Percentiles rank a stretch among this genome's conserved stretches.
Evolutionary conservation across 1,140 invertebrate species (phyloP).

Genomic region (Nixonia krombeini): DNA sequence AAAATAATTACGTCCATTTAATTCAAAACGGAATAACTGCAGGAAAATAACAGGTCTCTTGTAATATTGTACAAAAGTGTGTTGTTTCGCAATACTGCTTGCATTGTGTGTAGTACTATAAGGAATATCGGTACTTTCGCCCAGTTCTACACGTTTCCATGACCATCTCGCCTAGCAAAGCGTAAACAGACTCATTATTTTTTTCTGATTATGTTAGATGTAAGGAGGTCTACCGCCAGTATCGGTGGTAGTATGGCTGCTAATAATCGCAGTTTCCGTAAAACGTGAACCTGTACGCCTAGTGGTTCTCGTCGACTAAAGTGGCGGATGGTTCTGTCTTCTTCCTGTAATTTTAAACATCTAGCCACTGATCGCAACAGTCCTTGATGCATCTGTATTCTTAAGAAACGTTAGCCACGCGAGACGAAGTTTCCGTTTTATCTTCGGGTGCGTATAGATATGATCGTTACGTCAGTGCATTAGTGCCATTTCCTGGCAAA

Average conservation of each 20-base stretch:
- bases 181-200: slow-evolving; percentile 40
- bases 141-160: slow-evolving; percentile 38
- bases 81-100: slow-evolving; percentile 22
- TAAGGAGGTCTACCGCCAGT: neutral
- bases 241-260: slow-evolving; percentile 18
- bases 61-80: slow-evolving; percentile 1
- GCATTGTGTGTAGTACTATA: slow-evolving; percentile 17
- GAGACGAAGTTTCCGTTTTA: no score
- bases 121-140: slow-evolving; percentile 46
- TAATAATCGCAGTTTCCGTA: slow-evolving; percentile 38
- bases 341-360: slow-evolving; percentile 39
- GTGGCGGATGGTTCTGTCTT: slow-evolving; percentile 30
- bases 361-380: no score
- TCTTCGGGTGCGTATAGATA: no score
- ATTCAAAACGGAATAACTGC: neutral
- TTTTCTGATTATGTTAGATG: slow-evolving; percentile 29
- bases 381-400: slow-evolving; percentile 21
- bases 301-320: slow-evolving; percentile 3
- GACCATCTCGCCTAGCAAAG: slow-evolving; percentile 30
- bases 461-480: no score
- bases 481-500: no score
- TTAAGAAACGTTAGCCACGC: no score
- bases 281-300: slow-evolving; percentile 25
- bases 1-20: slow-evolving; percentile 32
- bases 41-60: slow-evolving; percentile 22